Conservation (phyloP, 2,888 invertebrate genomes). For the Acronicta psi region DNA sequence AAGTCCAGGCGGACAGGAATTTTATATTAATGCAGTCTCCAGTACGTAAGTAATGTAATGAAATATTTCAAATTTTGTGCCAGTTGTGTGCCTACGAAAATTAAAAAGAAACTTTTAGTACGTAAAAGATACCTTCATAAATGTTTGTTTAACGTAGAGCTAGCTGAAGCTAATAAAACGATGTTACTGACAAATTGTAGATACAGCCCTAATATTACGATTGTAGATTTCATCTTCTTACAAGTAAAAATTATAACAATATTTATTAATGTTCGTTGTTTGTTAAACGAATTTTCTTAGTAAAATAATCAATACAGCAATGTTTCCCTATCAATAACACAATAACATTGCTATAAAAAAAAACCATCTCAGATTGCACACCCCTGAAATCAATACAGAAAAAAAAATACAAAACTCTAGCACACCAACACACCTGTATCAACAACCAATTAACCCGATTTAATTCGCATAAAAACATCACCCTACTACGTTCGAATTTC, state of each 20-base stretch:
- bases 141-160: too few relatives aligned
- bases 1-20: constrained; percentile 37
- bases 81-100: too few relatives aligned
- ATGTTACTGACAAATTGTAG: too few relatives aligned
- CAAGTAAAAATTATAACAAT: too few relatives aligned
- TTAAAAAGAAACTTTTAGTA: too few relatives aligned
- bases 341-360: background rate
- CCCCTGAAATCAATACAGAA: background rate
- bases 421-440: constrained; percentile 12
- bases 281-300: background rate
- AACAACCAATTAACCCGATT: constrained; percentile 40
- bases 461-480: constrained; percentile 42
- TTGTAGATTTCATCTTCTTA: too few relatives aligned
- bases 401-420: constrained; percentile 6
- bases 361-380: constrained; percentile 2
- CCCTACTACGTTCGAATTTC: constrained; percentile 22
- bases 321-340: too few relatives aligned
- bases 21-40: constrained; percentile 49
- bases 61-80: constrained; percentile 40
- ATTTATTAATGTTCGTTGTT: too few relatives aligned
- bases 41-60: constrained; percentile 26
- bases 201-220: too few relatives aligned
- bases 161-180: too few relatives aligned
- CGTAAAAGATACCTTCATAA: too few relatives aligned
- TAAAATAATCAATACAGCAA: background rate